Evolutionary conservation across 2,113 vertebrate species (phyloP).

Genomic region (Charina bottae): DNA sequence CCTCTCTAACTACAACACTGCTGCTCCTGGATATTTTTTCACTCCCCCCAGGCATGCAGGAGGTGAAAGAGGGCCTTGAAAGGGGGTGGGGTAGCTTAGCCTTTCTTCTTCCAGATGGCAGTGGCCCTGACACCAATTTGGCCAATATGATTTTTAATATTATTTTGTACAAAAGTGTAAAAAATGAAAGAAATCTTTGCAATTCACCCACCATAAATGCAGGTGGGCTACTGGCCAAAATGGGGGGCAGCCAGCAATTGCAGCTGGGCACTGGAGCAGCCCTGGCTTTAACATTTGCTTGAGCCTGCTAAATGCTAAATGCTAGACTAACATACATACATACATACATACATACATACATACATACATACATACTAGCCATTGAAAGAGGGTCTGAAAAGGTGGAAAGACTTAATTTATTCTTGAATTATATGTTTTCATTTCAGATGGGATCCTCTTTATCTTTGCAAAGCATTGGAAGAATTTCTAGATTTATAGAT

Average conservation of each 20-base stretch:
- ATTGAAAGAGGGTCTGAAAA: constrained; percentile 4
- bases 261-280: neutral
- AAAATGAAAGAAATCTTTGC: neutral
- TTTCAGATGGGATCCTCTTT: constrained; percentile 1
- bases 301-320: neutral
- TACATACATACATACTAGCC: too few relatives aligned
- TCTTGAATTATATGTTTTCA: constrained; percentile 13
- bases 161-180: neutral
- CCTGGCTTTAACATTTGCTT: neutral
- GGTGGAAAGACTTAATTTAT: constrained; percentile 3
- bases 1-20: neutral
- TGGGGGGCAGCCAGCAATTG: neutral
- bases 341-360: too few relatives aligned
- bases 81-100: neutral
- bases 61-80: neutral
- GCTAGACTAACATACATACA: neutral
- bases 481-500: neutral
- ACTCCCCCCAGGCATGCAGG: neutral
- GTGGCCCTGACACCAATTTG: neutral
- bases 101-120: neutral
- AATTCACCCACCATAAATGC: neutral
- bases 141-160: neutral
- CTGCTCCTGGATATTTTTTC: neutral
- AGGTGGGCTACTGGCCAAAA: neutral
- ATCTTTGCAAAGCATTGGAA: neutral